These are phyloP conservation scores for Psilopogon haemacephalus DNA, from an alignment of 2,113 vertebrate species.

Conservation along the genomic window DNA sequence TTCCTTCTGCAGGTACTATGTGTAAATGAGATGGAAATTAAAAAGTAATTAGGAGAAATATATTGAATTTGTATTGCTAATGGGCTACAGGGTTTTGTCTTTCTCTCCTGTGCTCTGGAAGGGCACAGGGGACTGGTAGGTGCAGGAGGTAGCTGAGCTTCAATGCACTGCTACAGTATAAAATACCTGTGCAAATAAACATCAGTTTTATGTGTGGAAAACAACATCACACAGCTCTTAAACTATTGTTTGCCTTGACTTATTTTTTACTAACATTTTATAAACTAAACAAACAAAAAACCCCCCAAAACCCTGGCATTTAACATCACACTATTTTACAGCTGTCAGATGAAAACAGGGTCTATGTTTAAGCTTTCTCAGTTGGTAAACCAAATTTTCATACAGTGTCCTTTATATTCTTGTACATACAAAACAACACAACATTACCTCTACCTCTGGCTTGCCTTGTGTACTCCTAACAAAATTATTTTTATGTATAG, in stretches of 20 bases:
- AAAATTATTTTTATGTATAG: not conserved
- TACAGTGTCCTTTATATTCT: not conserved
- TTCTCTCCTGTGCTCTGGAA: not conserved
- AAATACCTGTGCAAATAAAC: not conserved
- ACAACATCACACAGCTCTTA: not conserved
- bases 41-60: constrained; percentile 32
- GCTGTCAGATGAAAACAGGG: not conserved
- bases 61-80: constrained; percentile 34
- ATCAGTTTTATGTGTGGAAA: not conserved
- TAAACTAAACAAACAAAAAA: not conserved
- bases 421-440: not conserved
- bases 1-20: not conserved
- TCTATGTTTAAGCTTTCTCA: not conserved
- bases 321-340: not conserved
- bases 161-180: not conserved
- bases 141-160: not conserved
- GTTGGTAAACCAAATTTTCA: not conserved
- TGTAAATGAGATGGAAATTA: constrained; percentile 30
- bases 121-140: not conserved
- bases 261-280: not conserved
- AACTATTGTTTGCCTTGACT: not conserved
- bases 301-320: not conserved
- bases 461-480: not conserved
- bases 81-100: not conserved
- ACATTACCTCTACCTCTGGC: not conserved